phyloP scores from a whole-genome alignment of 2,113 vertebrate species.

The Oreochromis spilurus region DNA sequence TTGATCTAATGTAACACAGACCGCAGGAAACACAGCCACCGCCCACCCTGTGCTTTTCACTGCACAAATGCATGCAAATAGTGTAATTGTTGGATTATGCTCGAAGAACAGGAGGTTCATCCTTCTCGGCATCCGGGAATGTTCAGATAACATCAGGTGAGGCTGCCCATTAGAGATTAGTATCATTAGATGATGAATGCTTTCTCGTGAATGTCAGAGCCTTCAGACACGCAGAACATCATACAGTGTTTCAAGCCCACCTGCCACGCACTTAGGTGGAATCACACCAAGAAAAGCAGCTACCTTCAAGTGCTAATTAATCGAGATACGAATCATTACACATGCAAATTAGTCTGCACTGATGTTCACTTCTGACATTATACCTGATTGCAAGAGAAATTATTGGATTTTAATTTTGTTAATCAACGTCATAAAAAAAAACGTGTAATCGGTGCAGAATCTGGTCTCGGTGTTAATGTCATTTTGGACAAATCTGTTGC shows the following conservation, averaged over 20 bases:
- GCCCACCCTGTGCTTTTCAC: not conserved
- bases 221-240: constrained; percentile 15
- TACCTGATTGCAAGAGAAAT: constrained; percentile 10
- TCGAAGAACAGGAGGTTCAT: not conserved
- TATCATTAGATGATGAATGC: constrained; percentile 30
- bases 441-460: not conserved
- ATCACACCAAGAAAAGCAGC: constrained; percentile 20
- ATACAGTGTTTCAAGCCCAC: constrained; percentile 1
- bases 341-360: constrained; percentile 25
- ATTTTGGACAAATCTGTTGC: not conserved
- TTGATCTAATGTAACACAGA: not conserved
- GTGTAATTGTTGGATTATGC: not conserved
- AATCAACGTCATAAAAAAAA: not conserved
- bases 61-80: not conserved
- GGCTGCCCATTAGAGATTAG: constrained; percentile 6
- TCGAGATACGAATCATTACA: constrained; percentile 14
- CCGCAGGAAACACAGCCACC: not conserved
- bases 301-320: constrained; percentile 39
- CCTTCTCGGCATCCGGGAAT: not conserved
- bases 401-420: not conserved
- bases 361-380: constrained; percentile 9
- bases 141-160: not conserved
- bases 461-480: not conserved
- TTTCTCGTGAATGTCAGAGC: constrained; percentile 33
- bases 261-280: constrained; percentile 20